Conservation (phyloP, 2,888 invertebrate species). For the Pachydiplax longipennis region DNA sequence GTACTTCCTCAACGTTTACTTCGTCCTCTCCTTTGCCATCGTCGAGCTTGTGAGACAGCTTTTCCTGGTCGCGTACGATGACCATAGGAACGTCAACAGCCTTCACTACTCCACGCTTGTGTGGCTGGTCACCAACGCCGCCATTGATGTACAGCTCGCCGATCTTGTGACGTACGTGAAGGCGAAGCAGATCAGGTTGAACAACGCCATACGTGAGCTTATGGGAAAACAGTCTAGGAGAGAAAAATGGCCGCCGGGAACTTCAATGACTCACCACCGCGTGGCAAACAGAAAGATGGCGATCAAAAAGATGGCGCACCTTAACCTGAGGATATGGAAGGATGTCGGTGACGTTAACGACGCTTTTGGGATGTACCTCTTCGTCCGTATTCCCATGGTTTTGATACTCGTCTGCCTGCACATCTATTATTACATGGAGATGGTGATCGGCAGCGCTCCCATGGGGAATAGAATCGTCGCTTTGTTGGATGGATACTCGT, state of each 20-base stretch:
- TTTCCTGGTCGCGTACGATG: neutral
- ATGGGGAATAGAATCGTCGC: neutral
- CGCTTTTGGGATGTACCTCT: slow-evolving; percentile 1
- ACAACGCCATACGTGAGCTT: neutral
- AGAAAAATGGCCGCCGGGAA: neutral
- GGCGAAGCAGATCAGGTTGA: neutral
- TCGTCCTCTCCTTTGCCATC: neutral
- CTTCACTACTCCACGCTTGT: neutral
- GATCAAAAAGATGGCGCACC: neutral
- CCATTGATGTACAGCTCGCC: neutral
- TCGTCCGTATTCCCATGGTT: neutral
- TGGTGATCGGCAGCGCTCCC: neutral
- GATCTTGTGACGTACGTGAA: neutral
- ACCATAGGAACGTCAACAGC: neutral
- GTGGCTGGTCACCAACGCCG: slow-evolving; percentile 8
- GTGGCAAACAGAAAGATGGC: neutral
- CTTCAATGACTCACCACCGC: too few relatives aligned
- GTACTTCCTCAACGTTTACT: neutral
- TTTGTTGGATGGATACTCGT: neutral
- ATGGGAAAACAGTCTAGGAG: neutral
- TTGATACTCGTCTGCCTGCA: slow-evolving; percentile 7
- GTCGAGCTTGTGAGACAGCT: neutral
- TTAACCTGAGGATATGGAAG: neutral
- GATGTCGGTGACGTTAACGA: neutral
- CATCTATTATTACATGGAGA: slow-evolving; percentile 17